Percentiles rank a stretch among this genome's conserved stretches.
Evolutionary conservation across 2,797 vertebrate genomes (phyloP).

Genomic region (Falco naumanni): DNA sequence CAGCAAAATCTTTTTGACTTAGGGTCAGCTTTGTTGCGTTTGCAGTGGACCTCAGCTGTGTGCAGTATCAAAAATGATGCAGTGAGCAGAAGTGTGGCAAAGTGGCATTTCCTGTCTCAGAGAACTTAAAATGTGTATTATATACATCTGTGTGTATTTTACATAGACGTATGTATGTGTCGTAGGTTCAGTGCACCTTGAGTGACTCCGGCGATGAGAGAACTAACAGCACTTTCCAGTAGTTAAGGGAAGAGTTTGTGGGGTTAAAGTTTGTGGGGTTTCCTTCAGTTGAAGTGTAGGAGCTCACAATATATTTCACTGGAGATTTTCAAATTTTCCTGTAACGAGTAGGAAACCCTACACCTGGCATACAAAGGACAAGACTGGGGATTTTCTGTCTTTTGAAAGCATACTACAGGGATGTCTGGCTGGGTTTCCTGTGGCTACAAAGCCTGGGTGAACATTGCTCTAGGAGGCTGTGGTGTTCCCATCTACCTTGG

Average conservation of each 20-base stretch:
- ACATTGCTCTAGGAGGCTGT: not conserved
- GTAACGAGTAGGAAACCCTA: not conserved
- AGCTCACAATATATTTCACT: not conserved
- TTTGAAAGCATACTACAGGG: not conserved
- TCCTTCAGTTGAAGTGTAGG: not conserved
- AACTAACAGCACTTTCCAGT: not conserved
- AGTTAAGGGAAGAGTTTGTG: not conserved
- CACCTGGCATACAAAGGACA: not conserved
- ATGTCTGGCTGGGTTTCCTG: not conserved
- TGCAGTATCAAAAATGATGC: rapidly evolving
- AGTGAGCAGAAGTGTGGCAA: not conserved
- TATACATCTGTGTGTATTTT: not conserved
- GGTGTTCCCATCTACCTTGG: not conserved
- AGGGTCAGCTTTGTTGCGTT: not conserved
- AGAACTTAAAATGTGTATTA: not conserved
- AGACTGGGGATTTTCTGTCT: not conserved
- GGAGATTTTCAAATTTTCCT: not conserved
- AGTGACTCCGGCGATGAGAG: not conserved
- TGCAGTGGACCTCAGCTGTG: not conserved
- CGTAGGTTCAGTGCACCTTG: not conserved
- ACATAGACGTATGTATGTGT: no score
- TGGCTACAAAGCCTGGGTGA: not conserved
- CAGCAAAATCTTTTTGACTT: not conserved
- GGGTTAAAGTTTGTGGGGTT: no score
- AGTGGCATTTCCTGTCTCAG: not conserved